A percentile compares a stretch with the other conserved stretches of the same genome.
Evolutionary conservation across 92 coral and sea anemone species (phyloP).

Genomic region (Pocillopora meandrina): DNA sequence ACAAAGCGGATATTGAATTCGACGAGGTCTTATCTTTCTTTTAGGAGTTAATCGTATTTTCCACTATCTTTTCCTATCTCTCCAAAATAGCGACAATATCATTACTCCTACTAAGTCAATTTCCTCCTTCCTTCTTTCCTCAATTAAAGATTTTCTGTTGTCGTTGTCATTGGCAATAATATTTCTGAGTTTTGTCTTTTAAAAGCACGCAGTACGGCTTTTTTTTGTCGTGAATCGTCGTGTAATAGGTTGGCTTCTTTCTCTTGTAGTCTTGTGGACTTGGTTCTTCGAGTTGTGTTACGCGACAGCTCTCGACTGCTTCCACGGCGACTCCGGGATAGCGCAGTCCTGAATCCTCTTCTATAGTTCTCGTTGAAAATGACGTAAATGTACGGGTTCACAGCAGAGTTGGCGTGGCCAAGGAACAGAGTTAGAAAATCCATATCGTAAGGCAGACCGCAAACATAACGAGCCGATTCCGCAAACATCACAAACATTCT

Average conservation of each 20-base stretch:
- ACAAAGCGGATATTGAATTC: conserved; percentile 1
- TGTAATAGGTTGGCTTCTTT: conserved; percentile 7
- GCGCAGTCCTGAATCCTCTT: conserved; percentile 61
- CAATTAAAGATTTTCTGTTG: conserved; percentile 21
- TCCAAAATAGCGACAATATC: neutral
- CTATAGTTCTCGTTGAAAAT: conserved; percentile 78
- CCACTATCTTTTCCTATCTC: neutral
- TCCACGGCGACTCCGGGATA: conserved; percentile 17
- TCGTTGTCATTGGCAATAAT: conserved; percentile 14
- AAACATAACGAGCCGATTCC: conserved; percentile 43
- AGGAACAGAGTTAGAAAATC: conserved; percentile 71
- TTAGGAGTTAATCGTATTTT: neutral
- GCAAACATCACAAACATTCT: conserved; percentile 75
- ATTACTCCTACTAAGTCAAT: neutral
- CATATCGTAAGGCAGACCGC: conserved; percentile 79
- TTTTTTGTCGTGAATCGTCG: neutral
- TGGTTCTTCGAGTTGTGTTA: conserved; percentile 24
- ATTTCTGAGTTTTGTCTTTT: neutral
- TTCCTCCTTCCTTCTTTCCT: neutral
- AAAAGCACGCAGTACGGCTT: neutral
- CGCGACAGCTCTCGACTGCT: conserved; percentile 9
- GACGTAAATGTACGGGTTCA: conserved; percentile 77
- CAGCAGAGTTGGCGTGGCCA: conserved; percentile 79
- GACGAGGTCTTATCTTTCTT: neutral
- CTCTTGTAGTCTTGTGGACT: conserved; percentile 27